Conservation (phyloP, 2,797 vertebrate species). For the Propithecus perrieri region DNA sequence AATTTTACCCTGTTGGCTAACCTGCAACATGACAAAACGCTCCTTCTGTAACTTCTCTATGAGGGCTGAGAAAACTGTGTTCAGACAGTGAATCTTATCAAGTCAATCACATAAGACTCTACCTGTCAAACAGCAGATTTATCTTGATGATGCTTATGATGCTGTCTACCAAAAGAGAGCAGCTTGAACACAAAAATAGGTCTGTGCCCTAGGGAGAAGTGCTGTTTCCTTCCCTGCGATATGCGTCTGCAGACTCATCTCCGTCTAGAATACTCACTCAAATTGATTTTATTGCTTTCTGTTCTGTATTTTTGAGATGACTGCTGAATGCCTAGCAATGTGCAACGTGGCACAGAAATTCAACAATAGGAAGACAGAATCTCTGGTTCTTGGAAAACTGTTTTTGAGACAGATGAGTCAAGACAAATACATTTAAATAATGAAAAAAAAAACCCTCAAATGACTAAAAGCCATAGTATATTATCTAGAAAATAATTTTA, state of each 20-base stretch:
- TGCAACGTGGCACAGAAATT: not conserved
- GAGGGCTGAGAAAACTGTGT: not conserved
- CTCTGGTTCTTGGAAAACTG: conserved; percentile 8
- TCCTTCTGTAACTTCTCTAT: not conserved
- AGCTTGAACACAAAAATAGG: conserved; percentile 48
- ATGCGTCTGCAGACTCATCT: not conserved
- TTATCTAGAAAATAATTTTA: conserved; percentile 41
- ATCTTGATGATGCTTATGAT: not conserved
- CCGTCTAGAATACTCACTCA: not conserved
- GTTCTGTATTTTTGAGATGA: not conserved
- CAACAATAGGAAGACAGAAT: not conserved
- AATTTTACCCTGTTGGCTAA: not conserved
- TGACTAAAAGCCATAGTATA: not conserved
- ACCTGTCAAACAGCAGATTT: conserved; percentile 38
- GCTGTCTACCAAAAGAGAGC: not conserved
- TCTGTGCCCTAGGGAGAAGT: conserved; percentile 10
- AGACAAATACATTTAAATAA: not conserved
- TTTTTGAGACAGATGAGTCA: not conserved
- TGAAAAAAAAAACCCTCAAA: not conserved
- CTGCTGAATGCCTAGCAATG: not conserved
- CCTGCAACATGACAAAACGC: not conserved
- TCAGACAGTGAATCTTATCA: not conserved
- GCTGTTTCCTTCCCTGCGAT: not conserved
- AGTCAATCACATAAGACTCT: conserved; percentile 34
- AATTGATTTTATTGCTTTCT: not conserved